Evolutionary conservation across 1,140 invertebrate genomes (phyloP).

Genomic region (Calosoma granatense): DNA sequence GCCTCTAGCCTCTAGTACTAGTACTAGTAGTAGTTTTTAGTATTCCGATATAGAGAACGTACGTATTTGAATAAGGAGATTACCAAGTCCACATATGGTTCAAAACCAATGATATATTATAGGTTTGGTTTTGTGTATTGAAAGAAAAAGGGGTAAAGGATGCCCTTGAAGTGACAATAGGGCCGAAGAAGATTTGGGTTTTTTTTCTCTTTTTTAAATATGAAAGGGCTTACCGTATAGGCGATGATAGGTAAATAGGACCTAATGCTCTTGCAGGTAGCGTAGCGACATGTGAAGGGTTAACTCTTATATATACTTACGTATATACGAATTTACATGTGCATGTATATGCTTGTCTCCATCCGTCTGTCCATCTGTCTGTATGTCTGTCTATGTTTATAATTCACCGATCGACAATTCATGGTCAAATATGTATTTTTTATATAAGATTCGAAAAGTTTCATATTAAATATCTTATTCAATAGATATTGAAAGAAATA

Average conservation of each 20-base stretch:
- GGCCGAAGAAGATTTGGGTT: neutral
- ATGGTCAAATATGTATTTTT: too few species aligned
- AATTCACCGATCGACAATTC: too few species aligned
- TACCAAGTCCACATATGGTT: neutral
- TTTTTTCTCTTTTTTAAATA: neutral
- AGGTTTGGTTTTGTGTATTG: neutral
- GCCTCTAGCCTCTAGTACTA: too few species aligned
- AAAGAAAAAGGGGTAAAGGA: neutral
- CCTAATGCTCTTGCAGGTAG: neutral
- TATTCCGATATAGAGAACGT: neutral
- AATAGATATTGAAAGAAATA: too few species aligned
- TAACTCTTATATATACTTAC: neutral
- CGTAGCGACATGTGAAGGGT: neutral
- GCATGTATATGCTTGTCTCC: too few species aligned
- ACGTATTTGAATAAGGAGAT: neutral
- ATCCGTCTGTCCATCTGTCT: too few species aligned
- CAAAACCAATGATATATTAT: neutral
- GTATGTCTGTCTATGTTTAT: too few species aligned
- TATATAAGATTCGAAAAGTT: too few species aligned
- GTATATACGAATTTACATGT: too few species aligned
- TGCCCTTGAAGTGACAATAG: neutral
- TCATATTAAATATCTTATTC: too few species aligned
- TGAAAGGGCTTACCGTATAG: neutral
- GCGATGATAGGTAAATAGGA: neutral
- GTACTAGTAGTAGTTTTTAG: too few species aligned